Evolutionary conservation across 2,888 invertebrate species (phyloP).

Genomic region (Apodemia mormo): DNA sequence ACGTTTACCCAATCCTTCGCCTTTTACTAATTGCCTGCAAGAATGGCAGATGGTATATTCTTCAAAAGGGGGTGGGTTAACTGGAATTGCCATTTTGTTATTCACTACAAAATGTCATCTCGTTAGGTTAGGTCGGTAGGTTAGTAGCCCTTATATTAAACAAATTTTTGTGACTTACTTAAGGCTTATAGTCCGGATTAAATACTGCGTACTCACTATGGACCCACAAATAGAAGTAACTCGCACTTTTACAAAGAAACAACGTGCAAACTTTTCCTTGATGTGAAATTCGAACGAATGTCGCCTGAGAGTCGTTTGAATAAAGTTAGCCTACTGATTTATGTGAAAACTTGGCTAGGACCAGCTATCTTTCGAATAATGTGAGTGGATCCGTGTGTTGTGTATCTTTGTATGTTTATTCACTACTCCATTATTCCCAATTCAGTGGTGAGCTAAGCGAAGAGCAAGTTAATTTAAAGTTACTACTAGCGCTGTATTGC

Average conservation of each 20-base stretch:
- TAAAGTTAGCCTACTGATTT: slow-evolving; percentile 78
- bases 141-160: background rate
- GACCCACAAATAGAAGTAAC: slow-evolving; percentile 40
- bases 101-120: background rate
- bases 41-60: too few species aligned
- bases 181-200: background rate
- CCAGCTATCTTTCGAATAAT: slow-evolving; percentile 53
- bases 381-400: slow-evolving; percentile 60
- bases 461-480: slow-evolving; percentile 52
- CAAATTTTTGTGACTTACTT: background rate
- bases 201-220: slow-evolving; percentile 24
- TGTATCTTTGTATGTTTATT: slow-evolving; percentile 56
- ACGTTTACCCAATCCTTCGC: too few species aligned
- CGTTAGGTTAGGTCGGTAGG: background rate
- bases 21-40: too few species aligned
- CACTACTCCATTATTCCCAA: slow-evolving; percentile 42
- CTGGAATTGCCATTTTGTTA: too few species aligned
- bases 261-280: slow-evolving; percentile 64
- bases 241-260: slow-evolving; percentile 60
- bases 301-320: slow-evolving; percentile 79
- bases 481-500: slow-evolving; percentile 38
- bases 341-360: slow-evolving; percentile 67
- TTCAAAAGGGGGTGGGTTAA: too few species aligned
- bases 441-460: slow-evolving; percentile 47
- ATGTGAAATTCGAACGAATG: slow-evolving; percentile 74